These are phyloP conservation scores for Hylia prasina DNA, from an alignment of 2,113 vertebrate species.

Conservation along the genomic window DNA sequence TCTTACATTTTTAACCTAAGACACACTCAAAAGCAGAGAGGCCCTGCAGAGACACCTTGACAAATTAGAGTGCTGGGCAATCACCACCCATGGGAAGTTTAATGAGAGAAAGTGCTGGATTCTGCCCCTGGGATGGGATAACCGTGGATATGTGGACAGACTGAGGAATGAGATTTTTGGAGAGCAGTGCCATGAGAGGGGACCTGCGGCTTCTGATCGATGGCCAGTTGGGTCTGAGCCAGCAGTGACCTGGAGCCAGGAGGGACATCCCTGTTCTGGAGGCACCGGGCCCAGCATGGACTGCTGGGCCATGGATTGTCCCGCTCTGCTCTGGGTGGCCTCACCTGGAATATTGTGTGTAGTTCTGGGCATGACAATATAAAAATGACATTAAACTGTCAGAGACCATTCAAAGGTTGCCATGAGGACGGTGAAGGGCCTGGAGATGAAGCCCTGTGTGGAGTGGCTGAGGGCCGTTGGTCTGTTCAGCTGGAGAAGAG, in stretches of 20 bases:
- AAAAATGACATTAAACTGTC: rapidly evolving
- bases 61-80: neutral
- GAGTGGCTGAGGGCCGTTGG: neutral
- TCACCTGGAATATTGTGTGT: neutral
- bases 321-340: neutral
- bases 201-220: rapidly evolving
- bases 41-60: neutral
- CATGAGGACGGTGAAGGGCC: too few relatives aligned
- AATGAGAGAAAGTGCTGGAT: neutral
- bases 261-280: neutral
- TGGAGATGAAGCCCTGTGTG: rapidly evolving
- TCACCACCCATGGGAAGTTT: neutral
- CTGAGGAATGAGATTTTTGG: neutral
- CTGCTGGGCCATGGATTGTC: too few relatives aligned
- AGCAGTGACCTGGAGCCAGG: neutral
- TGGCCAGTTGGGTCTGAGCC: neutral
- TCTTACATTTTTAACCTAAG: too few relatives aligned
- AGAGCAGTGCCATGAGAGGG: rapidly evolving
- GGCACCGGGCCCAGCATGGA: neutral
- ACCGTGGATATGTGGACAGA: too few relatives aligned
- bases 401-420: neutral
- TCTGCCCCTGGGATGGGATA: neutral
- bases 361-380: rapidly evolving
- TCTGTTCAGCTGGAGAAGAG: neutral
- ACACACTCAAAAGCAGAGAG: neutral